Conservation (phyloP, 2,113 vertebrate genomes). For the Orthochromis malagaraziensis region DNA sequence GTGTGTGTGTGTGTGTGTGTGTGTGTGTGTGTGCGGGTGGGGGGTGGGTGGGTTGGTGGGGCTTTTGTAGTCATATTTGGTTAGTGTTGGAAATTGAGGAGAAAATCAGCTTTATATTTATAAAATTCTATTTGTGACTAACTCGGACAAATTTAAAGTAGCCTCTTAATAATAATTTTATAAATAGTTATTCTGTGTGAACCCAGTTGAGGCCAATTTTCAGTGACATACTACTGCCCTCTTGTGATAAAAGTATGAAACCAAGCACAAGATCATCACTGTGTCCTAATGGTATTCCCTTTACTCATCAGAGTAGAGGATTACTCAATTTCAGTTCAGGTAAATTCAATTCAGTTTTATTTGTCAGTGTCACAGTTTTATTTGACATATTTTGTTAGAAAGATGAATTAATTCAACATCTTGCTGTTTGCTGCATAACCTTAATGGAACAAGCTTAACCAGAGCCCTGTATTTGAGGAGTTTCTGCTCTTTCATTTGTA, state of each 20-base stretch:
- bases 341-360: not conserved
- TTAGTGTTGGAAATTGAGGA: not conserved
- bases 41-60: too few relatives aligned
- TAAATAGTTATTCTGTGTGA: not conserved
- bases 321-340: not conserved
- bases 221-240: constrained; percentile 38
- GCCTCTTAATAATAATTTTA: not conserved
- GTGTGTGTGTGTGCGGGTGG: rapidly evolving
- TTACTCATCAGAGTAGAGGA: not conserved
- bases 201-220: not conserved
- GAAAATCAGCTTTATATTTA: not conserved
- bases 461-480: not conserved
- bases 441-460: not conserved
- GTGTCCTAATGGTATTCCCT: not conserved
- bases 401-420: not conserved
- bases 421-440: not conserved
- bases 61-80: not conserved
- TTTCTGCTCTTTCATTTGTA: not conserved
- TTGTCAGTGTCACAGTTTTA: not conserved
- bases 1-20: rapidly evolving
- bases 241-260: constrained; percentile 6
- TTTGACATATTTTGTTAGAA: not conserved
- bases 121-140: not conserved
- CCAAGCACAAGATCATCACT: not conserved
- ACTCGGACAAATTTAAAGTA: not conserved